These are phyloP conservation scores for Zaprionus bogoriensis DNA, from an alignment of 2,888 invertebrate species.

Conservation along the genomic window DNA sequence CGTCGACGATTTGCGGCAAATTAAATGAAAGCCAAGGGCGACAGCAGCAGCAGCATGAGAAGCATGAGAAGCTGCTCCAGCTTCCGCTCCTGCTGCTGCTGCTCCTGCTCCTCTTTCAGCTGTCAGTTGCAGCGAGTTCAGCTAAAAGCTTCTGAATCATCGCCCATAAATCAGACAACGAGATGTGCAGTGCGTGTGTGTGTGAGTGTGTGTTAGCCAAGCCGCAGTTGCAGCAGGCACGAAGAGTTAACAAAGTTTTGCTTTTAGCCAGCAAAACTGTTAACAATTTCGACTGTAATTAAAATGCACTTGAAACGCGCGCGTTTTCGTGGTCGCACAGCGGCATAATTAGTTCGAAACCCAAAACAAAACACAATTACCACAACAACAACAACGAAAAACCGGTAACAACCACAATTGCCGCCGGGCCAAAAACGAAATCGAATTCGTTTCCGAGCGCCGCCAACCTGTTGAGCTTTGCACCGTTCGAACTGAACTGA, in stretches of 20 bases:
- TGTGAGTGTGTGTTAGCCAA: too few species aligned
- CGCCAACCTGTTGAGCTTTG: conserved; percentile 47
- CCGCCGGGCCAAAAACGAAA: neutral
- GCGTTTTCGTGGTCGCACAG: neutral
- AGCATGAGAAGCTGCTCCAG: conserved; percentile 1
- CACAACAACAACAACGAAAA: conserved; percentile 27
- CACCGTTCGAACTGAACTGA: conserved; percentile 55
- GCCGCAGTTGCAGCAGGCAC: too few species aligned
- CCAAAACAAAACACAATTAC: conserved; percentile 13
- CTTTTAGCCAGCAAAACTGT: too few species aligned
- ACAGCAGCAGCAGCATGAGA: neutral
- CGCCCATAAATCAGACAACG: conserved; percentile 37
- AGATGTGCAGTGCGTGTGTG: too few species aligned
- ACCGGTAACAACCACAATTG: neutral
- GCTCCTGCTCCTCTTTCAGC: neutral
- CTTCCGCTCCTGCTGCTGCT: conserved; percentile 30
- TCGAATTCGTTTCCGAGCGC: neutral
- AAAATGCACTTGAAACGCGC: neutral
- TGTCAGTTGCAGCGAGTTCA: conserved; percentile 1
- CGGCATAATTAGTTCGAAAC: neutral
- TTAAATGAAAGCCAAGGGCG: conserved; percentile 43
- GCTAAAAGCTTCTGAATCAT: conserved; percentile 43
- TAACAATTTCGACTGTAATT: too few species aligned
- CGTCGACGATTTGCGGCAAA: conserved; percentile 56
- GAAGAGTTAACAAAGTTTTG: too few species aligned